A percentile compares a stretch with the other conserved stretches of the same genome.
These are phyloP conservation scores for Pelobates fuscus DNA, from an alignment of 2,113 vertebrate genomes.

Conservation along the genomic window DNA sequence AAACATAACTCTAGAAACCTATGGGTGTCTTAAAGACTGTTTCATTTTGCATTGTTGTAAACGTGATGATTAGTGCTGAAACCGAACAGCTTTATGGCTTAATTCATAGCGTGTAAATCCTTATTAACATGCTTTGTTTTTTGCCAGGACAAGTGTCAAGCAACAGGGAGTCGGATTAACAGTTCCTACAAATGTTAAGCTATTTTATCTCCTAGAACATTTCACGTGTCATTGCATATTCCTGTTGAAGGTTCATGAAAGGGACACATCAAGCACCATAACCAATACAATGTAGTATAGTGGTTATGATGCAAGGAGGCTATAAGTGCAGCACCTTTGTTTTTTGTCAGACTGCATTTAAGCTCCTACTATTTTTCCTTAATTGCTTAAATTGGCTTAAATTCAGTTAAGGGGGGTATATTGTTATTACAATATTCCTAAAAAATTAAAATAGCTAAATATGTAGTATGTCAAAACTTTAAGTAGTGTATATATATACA, in stretches of 20 bases:
- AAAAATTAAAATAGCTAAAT: too few species aligned
- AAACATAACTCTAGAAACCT: not conserved
- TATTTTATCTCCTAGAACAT: slow-evolving; percentile 11
- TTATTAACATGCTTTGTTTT: slow-evolving; percentile 26
- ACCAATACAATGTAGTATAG: too few species aligned
- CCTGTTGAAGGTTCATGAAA: slow-evolving; percentile 4
- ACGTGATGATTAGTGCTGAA: not conserved
- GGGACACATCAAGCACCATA: too few species aligned
- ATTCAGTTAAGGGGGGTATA: too few species aligned
- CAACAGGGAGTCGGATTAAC: slow-evolving; percentile 19
- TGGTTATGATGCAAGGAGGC: too few species aligned
- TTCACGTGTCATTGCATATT: slow-evolving; percentile 9
- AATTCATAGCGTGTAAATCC: not conserved
- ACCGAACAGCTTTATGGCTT: not conserved
- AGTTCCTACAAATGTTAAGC: slow-evolving; percentile 27
- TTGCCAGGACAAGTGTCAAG: slow-evolving; percentile 10
- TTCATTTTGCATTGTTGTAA: not conserved
- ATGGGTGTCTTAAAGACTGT: not conserved
- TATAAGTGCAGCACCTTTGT: too few species aligned
- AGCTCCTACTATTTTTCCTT: too few species aligned
- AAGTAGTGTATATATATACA: too few species aligned
- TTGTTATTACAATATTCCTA: too few species aligned
- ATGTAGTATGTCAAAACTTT: too few species aligned
- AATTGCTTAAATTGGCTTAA: too few species aligned
- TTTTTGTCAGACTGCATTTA: too few species aligned